Evolutionary conservation across 2,797 vertebrate genomes (phyloP), one percentile per base, ranked within the genome.

Genomic region (Bryconaethiops microstoma): DNA sequence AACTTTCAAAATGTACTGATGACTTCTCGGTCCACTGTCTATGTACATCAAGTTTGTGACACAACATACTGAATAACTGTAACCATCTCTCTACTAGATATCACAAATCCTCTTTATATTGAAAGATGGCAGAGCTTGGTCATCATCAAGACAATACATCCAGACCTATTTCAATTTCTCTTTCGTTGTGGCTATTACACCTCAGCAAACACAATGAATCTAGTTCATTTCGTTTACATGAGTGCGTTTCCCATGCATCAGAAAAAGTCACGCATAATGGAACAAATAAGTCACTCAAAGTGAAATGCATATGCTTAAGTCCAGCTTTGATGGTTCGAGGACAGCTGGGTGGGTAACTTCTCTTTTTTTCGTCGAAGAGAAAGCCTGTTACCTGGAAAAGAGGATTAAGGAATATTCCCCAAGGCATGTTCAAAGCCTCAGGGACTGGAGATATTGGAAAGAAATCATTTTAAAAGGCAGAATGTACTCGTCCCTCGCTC

Each of bases 361-460:
- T 84, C 10, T 48, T 78, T 60, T 55, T 55, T 77, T 5, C 17
- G 8, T 1, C n/a, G 82, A 82, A 83, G 84, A 88, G 88, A 93
- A 93, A 93, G 92, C 92, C 90, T 89, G 93, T 94, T 94, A 94
- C 92, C 92, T 93, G 92, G 92, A 94, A 92, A 91, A 92, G 90
- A 91, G 90, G 92, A 94, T 94, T 94, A 93, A 88, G 89, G 88
- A 89, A 90, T 88, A 92, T 90, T 88, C 93, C 91, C 92, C 88
- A 85, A 85, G 92, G 91, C 90, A 89, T 88, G 87, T 88, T 90
- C 88, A 87, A 90, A 92, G 89, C 88, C 88, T 84, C 70, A 10
- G 89, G 90, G 90, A 91, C 87, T 91, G 80, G 71, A 83, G 89
- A 86, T 88, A 89, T 90, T 86, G 91, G 68, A 71, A 71, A 62